Base-by-base conservation (phyloP, 2,888 invertebrate species). In the Lepidocyrtoides sp. region DNA sequence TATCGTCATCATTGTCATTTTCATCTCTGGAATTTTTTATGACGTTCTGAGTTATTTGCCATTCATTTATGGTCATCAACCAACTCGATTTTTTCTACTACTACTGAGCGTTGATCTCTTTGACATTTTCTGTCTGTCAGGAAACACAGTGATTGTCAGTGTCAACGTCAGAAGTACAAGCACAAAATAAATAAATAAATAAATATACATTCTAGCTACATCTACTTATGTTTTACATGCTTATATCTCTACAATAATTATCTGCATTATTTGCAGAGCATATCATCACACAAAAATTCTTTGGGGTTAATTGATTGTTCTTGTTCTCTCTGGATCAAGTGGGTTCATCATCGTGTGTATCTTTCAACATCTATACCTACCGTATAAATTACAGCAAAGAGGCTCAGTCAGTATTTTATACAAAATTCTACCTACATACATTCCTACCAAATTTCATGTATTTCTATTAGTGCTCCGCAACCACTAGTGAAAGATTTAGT, bases 401-500 rank as follows among this genome's bases (percentile, higher is more conserved):
- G 44, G 51, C 54, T 48, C 41, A 83, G 81, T 60, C 36, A 29
- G 66, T 72, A 41, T 83, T 83, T 26, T 63, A 63, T 29, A 63
- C 26, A 63, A 29, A 63, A 63, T n/a, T 10, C 10, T 51, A n/a
- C 44, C 44, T n/a, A 10, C 48, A 4, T 48, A 48, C 48, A 14
- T 48, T 51, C 57, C 2, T 57, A 29, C 10, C 26, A 63, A 23
- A 63, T 29, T 63, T 63, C 41, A 41, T 20, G 20, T 44, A 69
- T 32, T 69, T 8, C 23, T 23, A 44, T 75, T 23, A 79, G 17
- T 54, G 29, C 12, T 51, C 77, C 5, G 8, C 77, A 48, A 8
- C 17, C 2, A 4, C 36, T 36, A 57, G 57, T 5, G 29, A 63
- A 77, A 36, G 77, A 86, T 86, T 86, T 77, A 86, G 86, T 86